Base-by-base conservation (phyloP, 1,140 invertebrate genomes). In the Caenorhabditis inopinata region DNA sequence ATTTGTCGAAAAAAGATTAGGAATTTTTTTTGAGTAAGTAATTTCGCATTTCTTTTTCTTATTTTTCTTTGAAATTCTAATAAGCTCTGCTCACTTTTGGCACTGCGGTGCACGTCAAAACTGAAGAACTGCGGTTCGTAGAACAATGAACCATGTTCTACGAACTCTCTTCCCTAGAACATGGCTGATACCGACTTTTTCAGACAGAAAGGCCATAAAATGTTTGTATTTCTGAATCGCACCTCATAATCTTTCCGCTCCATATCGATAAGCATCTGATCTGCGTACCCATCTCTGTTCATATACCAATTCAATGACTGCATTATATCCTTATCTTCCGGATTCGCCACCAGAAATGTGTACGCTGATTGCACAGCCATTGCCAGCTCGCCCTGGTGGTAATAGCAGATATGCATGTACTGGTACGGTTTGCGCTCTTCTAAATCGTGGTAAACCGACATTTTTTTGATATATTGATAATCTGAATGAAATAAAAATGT, bases 341-440 rank as follows among this genome's bases (percentile, higher is more conserved):
- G 62, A 74, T 79, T 79, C 0, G 62, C 47, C 12, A 79, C 78
- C 29, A 79, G 18, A 42, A 79, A 79, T 2, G 78, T 79, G 58
- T 68, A 79, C 5, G 78, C 78, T 14, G 78, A 58, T 14, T 42
- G 29, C 0, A 74, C 78, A 0, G 78, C 78, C 48, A 68, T 74
- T 14, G 21, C 38, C n/a, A 74, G 42, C 25, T 78, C 53, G 29
- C 51, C 51, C 23, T 38, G 35, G 21, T 78, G 75, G 38, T 35
- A 79, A 75, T 79, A 62, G 23, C 78, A 79, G 12, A 79, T 79
- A 32, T 79, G 78, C 38, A 79, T 58, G 46, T 79, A 79, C 35
- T 79, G 51, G 45, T 68, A 79, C 5, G 78, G 78, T 16, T 79
- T 79, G 1, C 78, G 42, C 21, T 79, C 78, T 25, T 79, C 46